These are phyloP conservation scores for Poeciliopsis gracilis DNA, from an alignment of 2,797 vertebrate species.

Conservation along the genomic window DNA sequence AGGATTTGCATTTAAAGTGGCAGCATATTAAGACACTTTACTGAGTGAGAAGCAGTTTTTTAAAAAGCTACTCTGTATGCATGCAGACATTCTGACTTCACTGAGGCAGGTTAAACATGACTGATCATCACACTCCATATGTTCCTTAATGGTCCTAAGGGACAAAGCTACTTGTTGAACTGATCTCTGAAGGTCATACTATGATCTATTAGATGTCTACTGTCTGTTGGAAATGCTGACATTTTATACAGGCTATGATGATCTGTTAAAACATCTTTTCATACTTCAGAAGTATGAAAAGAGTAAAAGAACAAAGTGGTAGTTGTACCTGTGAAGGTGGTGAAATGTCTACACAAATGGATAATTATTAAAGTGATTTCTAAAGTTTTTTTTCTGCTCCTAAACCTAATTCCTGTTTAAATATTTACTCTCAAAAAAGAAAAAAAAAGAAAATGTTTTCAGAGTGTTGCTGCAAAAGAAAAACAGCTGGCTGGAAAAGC, in stretches of 20 bases:
- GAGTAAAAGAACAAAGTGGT: background rate
- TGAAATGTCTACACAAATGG: background rate
- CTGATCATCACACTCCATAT: background rate
- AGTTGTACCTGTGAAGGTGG: background rate
- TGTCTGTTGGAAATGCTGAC: background rate
- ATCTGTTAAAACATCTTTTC: background rate
- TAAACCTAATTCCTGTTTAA: background rate
- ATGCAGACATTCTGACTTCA: background rate
- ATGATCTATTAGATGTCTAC: background rate
- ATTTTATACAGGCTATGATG: background rate
- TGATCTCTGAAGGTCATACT: background rate
- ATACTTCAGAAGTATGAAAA: background rate
- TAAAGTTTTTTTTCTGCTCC: background rate
- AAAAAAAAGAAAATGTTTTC: conserved; percentile 22
- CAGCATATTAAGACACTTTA: background rate
- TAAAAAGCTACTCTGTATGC: background rate
- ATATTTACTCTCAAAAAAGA: conserved; percentile 17
- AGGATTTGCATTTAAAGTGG: background rate
- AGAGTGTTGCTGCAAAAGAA: conserved; percentile 28
- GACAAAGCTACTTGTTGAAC: background rate
- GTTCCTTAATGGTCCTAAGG: background rate
- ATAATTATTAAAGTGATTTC: background rate
- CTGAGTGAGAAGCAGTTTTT: background rate
- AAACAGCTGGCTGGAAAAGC: conserved; percentile 60
- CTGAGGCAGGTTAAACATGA: background rate